A percentile compares a stretch with the other conserved stretches of the same genome.
phyloP scores from a whole-genome alignment of 2,888 invertebrate species.

The Drosophila subquinaria region DNA sequence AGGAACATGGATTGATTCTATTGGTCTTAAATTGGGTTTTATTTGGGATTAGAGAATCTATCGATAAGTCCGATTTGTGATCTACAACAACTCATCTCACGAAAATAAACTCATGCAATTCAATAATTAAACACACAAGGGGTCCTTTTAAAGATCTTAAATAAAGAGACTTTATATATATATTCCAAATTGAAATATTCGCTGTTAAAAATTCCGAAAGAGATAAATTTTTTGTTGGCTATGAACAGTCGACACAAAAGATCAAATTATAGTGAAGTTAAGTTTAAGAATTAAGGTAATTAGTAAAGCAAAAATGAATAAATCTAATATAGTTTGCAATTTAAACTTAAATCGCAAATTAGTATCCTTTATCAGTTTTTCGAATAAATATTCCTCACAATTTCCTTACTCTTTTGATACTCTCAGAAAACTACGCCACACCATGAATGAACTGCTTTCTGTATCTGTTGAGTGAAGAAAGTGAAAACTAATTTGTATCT shows the following conservation, averaged over 20 bases:
- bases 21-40: too few species aligned
- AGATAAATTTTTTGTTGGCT: too few species aligned
- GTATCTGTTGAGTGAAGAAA: not conserved
- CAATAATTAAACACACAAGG: not conserved
- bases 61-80: not conserved
- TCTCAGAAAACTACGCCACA: not conserved
- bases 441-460: conserved; percentile 11
- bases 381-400: not conserved
- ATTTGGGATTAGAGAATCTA: not conserved
- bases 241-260: too few species aligned
- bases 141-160: not conserved
- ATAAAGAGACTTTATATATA: too few species aligned
- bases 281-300: too few species aligned
- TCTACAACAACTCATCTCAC: not conserved
- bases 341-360: too few species aligned
- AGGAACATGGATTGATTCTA: not conserved
- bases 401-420: not conserved
- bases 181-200: too few species aligned
- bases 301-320: too few species aligned
- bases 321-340: too few species aligned
- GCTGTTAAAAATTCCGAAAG: too few species aligned
- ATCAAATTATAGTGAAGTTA: too few species aligned
- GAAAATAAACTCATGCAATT: not conserved
- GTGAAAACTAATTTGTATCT: conserved; percentile 14
- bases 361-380: too few species aligned